These are phyloP conservation scores for Coreius guichenoti DNA, from an alignment of 2,797 vertebrate genomes.

Conservation along the genomic window DNA sequence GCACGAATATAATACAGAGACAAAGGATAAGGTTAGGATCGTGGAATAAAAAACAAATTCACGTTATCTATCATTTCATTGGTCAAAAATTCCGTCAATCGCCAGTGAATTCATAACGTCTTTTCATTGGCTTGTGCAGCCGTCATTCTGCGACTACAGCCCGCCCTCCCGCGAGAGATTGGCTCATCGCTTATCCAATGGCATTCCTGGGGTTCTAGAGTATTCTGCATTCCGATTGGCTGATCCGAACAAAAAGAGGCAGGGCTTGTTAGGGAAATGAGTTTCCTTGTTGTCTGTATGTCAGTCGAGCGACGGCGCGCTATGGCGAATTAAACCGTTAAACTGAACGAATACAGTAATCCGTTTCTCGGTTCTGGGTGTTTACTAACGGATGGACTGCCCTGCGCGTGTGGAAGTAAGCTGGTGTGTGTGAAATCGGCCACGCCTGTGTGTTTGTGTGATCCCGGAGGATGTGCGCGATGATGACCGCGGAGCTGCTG, in stretches of 20 bases:
- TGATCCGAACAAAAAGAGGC: conserved; percentile 9
- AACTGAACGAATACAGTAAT: background rate
- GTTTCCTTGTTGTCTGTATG: conserved; percentile 73
- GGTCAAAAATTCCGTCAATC: background rate
- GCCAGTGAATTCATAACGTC: background rate
- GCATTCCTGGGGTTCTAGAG: background rate
- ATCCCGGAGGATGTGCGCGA: conserved; percentile 49
- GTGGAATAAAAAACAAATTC: no score
- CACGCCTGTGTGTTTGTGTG: background rate
- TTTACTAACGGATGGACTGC: background rate
- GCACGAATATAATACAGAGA: background rate
- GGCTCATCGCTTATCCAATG: conserved; percentile 9
- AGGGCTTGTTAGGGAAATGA: conserved; percentile 30
- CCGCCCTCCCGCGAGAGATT: background rate
- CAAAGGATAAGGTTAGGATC: no score
- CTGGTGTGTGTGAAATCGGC: background rate
- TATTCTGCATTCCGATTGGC: conserved; percentile 54
- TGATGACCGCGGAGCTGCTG: conserved; percentile 80
- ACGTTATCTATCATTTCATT: background rate
- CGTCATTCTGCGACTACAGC: background rate
- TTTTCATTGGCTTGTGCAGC: background rate
- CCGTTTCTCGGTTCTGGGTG: background rate
- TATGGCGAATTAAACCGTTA: background rate
- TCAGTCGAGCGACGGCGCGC: conserved; percentile 59
- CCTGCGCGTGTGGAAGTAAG: background rate